Evolutionary conservation across 2,113 vertebrate genomes (phyloP), one percentile per base, ranked within the genome.

Genomic region (Sitta europaea): DNA sequence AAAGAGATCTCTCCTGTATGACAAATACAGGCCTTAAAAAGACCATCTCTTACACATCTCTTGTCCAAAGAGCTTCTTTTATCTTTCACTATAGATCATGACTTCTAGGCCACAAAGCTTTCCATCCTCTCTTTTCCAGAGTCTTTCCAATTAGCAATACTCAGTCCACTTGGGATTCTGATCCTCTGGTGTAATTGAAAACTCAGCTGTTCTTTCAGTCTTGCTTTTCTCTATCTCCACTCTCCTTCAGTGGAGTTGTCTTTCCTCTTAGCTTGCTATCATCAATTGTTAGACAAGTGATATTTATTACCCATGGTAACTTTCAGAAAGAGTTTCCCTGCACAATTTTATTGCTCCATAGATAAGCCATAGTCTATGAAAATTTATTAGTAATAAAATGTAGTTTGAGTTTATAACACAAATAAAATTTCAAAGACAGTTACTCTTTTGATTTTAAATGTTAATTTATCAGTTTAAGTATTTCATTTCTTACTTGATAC

Each of bases 331-430:
- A 45, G 9, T 62, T 94, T 79, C 16, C 5, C 20, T 73, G 31
- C 7, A 70, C 58, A 18, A 47, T 86, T 96, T 96, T 96, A 91
- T 82, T 90, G n/a, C 63, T 53, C 36, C 12, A 59, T 61, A 89
- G 76, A 74, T 72, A 92, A 51, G 11, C 10, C 24, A 53, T 21
- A 71, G 65, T 79, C 18, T 68, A 42, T 48, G 66, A 72, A 76
- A 83, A 92, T 86, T 90, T 94, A 94, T 85, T 90, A 47, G 8
- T 72, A 96, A 70, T 75, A 70, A 90, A 92, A 85, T 66, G 3
- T 21, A 72, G 35, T 19, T 55, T 78, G 54, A 38, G 27, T 85
- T 96, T 91, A 87, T 91, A 87, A 61, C 28, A 80, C 67, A 89
- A 95, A 96, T 95, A 91, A 92, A 71, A 68, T 67, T 80, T 87